phyloP scores from a whole-genome alignment of 2,113 vertebrate genomes.

The Leucopsar rothschildi region DNA sequence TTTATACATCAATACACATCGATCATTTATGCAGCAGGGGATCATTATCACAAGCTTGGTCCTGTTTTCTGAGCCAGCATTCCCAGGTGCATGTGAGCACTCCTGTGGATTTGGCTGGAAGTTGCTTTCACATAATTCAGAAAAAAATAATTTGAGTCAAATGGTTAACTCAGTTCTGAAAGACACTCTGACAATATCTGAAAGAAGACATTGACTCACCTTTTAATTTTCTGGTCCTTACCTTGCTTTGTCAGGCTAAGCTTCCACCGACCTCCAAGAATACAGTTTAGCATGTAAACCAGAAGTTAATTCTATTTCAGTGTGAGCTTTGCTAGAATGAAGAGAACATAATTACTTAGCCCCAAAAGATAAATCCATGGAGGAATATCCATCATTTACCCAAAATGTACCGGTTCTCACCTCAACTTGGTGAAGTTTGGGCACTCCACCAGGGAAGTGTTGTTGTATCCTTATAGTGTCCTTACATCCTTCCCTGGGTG shows the following conservation, averaged over 20 bases:
- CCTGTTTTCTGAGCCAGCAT: neutral
- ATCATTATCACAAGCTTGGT: neutral
- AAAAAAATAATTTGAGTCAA: neutral
- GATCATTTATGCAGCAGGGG: neutral
- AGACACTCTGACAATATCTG: neutral
- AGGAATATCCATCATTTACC: neutral
- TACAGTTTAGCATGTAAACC: neutral
- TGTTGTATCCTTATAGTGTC: neutral
- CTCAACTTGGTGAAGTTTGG: neutral
- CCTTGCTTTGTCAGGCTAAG: neutral
- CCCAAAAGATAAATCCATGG: neutral
- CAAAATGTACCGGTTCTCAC: fast-evolving
- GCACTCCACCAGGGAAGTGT: neutral
- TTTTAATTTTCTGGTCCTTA: neutral
- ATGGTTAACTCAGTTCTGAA: neutral
- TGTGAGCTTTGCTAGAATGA: neutral
- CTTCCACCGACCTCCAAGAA: neutral
- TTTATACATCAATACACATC: neutral
- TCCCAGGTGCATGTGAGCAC: neutral
- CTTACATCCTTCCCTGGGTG: neutral
- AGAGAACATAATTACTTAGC: neutral
- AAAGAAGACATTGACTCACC: neutral
- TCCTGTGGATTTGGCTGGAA: neutral
- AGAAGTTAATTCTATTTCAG: neutral
- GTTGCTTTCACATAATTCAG: neutral